Evolutionary conservation across 2,888 invertebrate genomes (phyloP), one percentile per base, ranked within the genome.

Genomic region (Drosophila cognata): DNA sequence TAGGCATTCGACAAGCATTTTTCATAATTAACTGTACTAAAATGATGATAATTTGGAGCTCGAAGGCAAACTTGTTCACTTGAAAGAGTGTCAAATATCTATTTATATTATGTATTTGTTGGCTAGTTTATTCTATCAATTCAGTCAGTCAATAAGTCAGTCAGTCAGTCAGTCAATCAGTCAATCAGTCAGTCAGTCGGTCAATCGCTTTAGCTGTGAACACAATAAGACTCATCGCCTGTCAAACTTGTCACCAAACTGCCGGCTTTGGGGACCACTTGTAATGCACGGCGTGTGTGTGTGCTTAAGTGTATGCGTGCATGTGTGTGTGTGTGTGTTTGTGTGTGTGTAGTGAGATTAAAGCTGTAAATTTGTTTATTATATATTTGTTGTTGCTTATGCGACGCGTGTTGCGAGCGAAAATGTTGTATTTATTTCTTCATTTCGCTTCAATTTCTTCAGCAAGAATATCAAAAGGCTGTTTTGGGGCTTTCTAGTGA

Each of bases 401-500:
- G 73, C 70, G 58, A 28, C 50, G 70, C 74, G 65, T 68, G 65
- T 71, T 77, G 66, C 36, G 50, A 56, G 48, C 78, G 29, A 48
- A 66, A 74, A 71, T 78, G 67, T 71, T 70, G 71, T 77, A 70
- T 85, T 82, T 77, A 77, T 84, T 77, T 82, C 73, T 67, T 61
- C 78, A 80, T 78, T 77, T 78, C 81, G 78, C 62, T 71, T 66
- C 68, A 71, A 86, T 86, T 88, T 81, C 71, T 81, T 76, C 77
- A 55, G 60, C 71, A 73, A 85, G 85, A 85, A 85, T 85, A 89
- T 88, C 72, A 87, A 89, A 71, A 80, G 48, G 76, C 55, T 59
- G 28, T 60, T 53, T 61, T 66, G 50, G 57, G 63, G 89, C 88
- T 90, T 87, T 90, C 89, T 77, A 87, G 73, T 84, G 89, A 87